phyloP scores from a whole-genome alignment of 2,797 vertebrate species.

The Rhinogobio ventralis region DNA sequence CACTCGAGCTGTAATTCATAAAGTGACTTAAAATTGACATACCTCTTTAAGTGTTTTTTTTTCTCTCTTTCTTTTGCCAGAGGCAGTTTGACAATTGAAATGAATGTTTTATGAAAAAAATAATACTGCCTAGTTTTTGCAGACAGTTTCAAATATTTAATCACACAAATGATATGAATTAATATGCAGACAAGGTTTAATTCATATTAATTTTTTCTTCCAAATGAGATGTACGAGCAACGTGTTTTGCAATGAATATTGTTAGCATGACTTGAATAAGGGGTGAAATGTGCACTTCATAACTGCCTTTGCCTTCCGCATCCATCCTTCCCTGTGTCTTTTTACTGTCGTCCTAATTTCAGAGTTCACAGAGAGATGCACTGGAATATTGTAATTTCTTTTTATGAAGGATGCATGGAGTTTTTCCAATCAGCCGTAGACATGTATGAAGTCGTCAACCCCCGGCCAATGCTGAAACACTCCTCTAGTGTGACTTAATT shows the following conservation, averaged over 20 bases:
- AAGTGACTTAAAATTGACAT: slow-evolving; percentile 73
- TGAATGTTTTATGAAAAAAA: slow-evolving; percentile 75
- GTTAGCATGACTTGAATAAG: slow-evolving; percentile 42
- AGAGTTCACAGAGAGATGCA: slow-evolving; percentile 39
- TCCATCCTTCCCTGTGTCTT: slow-evolving; percentile 2
- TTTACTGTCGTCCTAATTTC: slow-evolving; percentile 38
- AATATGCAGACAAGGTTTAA: slow-evolving; percentile 71
- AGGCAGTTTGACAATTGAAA: slow-evolving; percentile 76
- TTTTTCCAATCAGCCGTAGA: slow-evolving; percentile 43
- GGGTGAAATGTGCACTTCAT: slow-evolving; percentile 50
- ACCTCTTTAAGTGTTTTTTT: slow-evolving; percentile 74
- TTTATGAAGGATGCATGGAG: slow-evolving; percentile 42
- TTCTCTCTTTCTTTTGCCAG: slow-evolving; percentile 61
- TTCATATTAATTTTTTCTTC: slow-evolving; percentile 55
- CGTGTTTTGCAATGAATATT: slow-evolving; percentile 59
- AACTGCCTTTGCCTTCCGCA: slow-evolving; percentile 27
- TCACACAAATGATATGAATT: slow-evolving; percentile 76
- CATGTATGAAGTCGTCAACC: slow-evolving; percentile 54
- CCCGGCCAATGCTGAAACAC: slow-evolving; percentile 35
- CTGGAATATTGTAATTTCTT: slow-evolving; percentile 40
- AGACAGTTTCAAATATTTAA: slow-evolving; percentile 84
- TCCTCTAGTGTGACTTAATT: slow-evolving; percentile 56
- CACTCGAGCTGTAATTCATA: slow-evolving; percentile 79
- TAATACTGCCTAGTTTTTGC: slow-evolving; percentile 72
- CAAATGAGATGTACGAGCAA: slow-evolving; percentile 54